These are phyloP conservation scores for Phyllopteryx taeniolatus DNA, from an alignment of 2,113 vertebrate genomes.

Conservation along the genomic window DNA sequence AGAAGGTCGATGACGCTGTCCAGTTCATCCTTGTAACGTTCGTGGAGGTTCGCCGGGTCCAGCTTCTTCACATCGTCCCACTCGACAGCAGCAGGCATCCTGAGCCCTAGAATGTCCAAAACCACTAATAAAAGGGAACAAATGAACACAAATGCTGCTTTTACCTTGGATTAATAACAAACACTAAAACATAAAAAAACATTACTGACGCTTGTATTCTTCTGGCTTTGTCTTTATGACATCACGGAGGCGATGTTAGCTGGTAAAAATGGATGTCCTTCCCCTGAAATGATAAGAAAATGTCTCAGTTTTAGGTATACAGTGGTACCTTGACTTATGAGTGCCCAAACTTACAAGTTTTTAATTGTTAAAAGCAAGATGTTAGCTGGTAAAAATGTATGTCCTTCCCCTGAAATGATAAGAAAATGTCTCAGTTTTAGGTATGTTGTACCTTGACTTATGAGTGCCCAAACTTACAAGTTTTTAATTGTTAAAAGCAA, in stretches of 20 bases:
- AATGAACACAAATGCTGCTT: background rate
- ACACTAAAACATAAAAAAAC: background rate
- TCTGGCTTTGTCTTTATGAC: slow-evolving; percentile 4
- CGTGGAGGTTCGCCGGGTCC: slow-evolving; percentile 75
- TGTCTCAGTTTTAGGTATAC: background rate
- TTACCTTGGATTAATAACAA: background rate
- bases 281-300: background rate
- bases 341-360: too few relatives aligned
- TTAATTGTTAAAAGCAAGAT: too few relatives aligned
- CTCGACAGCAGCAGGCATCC: slow-evolving; percentile 79
- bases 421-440: background rate
- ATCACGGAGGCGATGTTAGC: background rate
- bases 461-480: too few relatives aligned
- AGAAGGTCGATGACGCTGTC: slow-evolving; percentile 76
- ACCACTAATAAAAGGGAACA: background rate
- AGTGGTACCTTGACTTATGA: background rate
- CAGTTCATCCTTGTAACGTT: slow-evolving; percentile 45
- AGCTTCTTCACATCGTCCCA: slow-evolving; percentile 82
- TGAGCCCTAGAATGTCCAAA: slow-evolving; percentile 7
- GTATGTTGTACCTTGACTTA: background rate
- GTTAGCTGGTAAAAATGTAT: background rate
- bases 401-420: background rate
- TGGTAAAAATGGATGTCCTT: background rate
- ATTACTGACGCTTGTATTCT: too few relatives aligned
- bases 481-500: too few relatives aligned